phyloP scores from a whole-genome alignment of 2,113 vertebrate genomes.

The Hippopotamus amphibius region DNA sequence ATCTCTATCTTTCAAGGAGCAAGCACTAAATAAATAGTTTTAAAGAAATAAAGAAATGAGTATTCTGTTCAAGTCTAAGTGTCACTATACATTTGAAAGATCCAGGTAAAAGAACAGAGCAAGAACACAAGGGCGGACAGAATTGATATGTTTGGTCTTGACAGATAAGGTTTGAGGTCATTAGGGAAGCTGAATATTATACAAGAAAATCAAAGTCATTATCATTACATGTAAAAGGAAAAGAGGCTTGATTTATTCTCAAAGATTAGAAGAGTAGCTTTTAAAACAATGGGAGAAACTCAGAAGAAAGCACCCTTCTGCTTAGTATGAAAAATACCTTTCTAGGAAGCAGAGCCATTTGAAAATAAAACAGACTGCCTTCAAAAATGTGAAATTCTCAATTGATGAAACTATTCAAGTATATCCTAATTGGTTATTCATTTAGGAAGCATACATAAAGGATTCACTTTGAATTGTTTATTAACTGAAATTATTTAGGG shows the following conservation, averaged over 20 bases:
- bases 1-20: background rate
- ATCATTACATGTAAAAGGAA: background rate
- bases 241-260: background rate
- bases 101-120: background rate
- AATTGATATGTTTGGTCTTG: background rate
- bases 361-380: background rate
- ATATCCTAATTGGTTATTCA: background rate
- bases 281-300: background rate
- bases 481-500: background rate
- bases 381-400: conserved; percentile 39
- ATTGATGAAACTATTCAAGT: background rate
- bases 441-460: background rate
- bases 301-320: background rate
- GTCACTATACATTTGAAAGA: background rate
- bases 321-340: background rate
- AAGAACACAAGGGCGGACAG: background rate
- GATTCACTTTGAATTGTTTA: background rate
- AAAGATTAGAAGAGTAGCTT: background rate
- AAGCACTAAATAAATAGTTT: background rate
- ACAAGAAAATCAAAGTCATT: background rate
- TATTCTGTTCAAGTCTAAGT: background rate
- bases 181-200: background rate
- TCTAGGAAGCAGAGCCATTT: background rate
- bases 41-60: background rate
- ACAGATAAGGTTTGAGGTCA: background rate